Evolutionary conservation across 2,113 vertebrate species (phyloP), one percentile per base, ranked within the genome.

Genomic region (Typhlomys cinereus): DNA sequence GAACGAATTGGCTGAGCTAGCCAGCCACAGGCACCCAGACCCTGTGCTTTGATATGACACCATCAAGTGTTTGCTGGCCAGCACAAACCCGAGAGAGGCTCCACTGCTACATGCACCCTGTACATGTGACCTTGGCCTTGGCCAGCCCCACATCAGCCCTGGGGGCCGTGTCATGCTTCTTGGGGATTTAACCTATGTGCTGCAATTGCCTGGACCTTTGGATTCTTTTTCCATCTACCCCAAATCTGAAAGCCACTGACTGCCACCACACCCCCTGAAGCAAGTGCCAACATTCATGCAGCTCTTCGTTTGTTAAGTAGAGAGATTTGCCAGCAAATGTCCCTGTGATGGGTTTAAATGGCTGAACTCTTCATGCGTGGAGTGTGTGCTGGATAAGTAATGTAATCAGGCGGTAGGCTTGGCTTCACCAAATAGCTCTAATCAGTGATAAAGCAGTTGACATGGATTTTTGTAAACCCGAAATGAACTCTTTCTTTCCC

Each of bases 281-380:
- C 50, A 79, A 15, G 7, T 1, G 7, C 71, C 83, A 50, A 85
- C n/a, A 50, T 15, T 52, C 31, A 81, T 79, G 73, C 70, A n/a
- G n/a, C n/a, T n/a, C n/a, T n/a, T n/a, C n/a, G n/a, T n/a, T n/a
- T n/a, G n/a, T n/a, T 92, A 3, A 75, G 66, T 20, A 67, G 87
- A 61, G 62, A 94, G 48, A 93, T 52, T 67, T 85, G 75, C 7
- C 34, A 48, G 85, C 23, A 75, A 75, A 84, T 96, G 90, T 94
- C 71, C 78, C 44, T 73, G 8, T 23, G 36, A 67, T n/a, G 75
- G 34, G 36, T 73, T 86, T 41, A 93, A 96, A 95, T 79, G 12
- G 71, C 11, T 48, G 18, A 89, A 92, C 1, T 18, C 64, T 57
- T 46, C 11, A 9, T 64, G 6, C 36, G 70, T 4, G 1, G 2